Conservation (phyloP, 2,113 vertebrate species). For the Tricholaema leucomelas region DNA sequence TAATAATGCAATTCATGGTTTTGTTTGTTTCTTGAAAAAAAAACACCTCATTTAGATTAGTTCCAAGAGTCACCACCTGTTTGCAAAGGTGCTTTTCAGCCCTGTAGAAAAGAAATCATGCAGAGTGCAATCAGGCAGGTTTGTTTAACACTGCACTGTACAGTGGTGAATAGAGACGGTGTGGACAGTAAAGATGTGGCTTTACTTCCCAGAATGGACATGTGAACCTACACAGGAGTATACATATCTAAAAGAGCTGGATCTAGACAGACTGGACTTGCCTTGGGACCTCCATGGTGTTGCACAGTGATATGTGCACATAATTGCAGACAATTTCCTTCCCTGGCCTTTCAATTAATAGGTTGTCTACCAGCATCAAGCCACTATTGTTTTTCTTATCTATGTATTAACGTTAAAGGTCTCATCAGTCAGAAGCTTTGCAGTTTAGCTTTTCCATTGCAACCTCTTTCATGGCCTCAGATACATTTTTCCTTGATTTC, state of each 20-base stretch:
- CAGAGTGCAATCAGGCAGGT: not conserved
- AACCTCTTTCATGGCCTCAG: not conserved
- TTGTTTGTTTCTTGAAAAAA: not conserved
- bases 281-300: not conserved
- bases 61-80: not conserved
- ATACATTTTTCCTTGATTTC: not conserved
- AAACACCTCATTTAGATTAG: not conserved
- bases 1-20: not conserved
- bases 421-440: not conserved
- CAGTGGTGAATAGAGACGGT: not conserved
- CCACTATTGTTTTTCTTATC: constrained; percentile 18
- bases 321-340: not conserved
- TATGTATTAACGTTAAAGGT: not conserved
- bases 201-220: not conserved
- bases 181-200: not conserved
- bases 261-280: not conserved
- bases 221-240: not conserved
- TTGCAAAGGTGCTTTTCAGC: not conserved
- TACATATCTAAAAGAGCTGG: not conserved
- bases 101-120: not conserved
- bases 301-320: not conserved
- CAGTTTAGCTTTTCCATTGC: not conserved
- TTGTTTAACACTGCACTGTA: not conserved
- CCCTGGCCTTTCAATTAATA: not conserved
- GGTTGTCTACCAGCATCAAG: not conserved